Evolutionary conservation across 1,140 invertebrate genomes (phyloP), one percentile per base, ranked within the genome.

Genomic region (Antheraea pernyi): DNA sequence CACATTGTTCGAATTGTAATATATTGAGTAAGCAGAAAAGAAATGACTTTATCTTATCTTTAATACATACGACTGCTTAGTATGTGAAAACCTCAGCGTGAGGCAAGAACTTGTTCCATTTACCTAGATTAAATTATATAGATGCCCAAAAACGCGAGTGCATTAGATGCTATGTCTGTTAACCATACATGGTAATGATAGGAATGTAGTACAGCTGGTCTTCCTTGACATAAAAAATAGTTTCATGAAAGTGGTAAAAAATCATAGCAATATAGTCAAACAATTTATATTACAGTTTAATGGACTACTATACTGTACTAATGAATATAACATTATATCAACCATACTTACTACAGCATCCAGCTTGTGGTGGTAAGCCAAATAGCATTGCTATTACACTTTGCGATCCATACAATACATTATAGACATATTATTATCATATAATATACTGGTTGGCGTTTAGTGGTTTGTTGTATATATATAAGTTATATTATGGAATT

Each of bases 111-210:
- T 53, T 16, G 46, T 53, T 53, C 46, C 46, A 53, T 16, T 53
- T n/a, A 53, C 46, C 46, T 53, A 53, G 46, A 53, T 53, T 53
- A 53, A 30, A 30, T 30, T 30, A 53, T 16, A 1, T 53, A n/a
- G 46, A 53, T 53, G 13, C 5, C 46, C 46, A 53, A 53, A 53
- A 53, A 53, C 13, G 13, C 16, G 6, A 9, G 7, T 16, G 16
- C 46, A 53, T 53, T 53, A 53, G 46, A 53, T 53, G 11, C 16
- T 53, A 53, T 53, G 46, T 13, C 16, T 13, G 46, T 53, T 53
- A n/a, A 53, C 46, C 46, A n/a, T 53, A 53, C 10, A 53, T 53
- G 46, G 46, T 53, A 53, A 53, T 16, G 46, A 53, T 53, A 53
- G 46, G 46, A 53, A 53, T 13, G 16, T 13, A 16, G 46, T 42